Evolutionary conservation across 2,888 invertebrate species (phyloP).

Genomic region (Drosophila atroscutellata): DNA sequence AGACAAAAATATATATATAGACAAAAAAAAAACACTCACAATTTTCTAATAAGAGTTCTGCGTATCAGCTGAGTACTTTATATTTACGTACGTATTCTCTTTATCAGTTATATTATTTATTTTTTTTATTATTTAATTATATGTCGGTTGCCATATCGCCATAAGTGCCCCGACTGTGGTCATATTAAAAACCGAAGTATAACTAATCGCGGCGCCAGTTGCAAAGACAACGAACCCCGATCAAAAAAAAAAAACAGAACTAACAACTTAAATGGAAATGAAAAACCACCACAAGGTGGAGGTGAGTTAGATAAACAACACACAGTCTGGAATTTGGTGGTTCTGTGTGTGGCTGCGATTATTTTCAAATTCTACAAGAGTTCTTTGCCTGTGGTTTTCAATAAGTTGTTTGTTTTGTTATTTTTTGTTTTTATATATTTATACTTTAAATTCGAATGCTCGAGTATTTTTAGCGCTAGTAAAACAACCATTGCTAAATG

Average conservation of each 20-base stretch:
- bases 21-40: conserved; percentile 21
- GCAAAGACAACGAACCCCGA: conserved; percentile 22
- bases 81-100: neutral
- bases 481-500: neutral
- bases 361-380: conserved; percentile 52
- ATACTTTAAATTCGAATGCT: conserved; percentile 5
- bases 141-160: conserved; percentile 17
- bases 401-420: conserved; percentile 4
- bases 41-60: conserved; percentile 6
- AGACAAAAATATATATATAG: neutral
- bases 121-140: conserved; percentile 18
- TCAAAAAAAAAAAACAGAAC: neutral
- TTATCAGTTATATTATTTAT: conserved; percentile 17
- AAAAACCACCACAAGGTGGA: conserved; percentile 47
- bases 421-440: conserved; percentile 2
- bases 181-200: conserved; percentile 27
- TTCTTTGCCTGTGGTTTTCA: conserved; percentile 34
- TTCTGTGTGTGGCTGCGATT: conserved; percentile 19
- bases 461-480: conserved; percentile 31
- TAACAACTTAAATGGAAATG: conserved; percentile 30
- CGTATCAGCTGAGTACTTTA: conserved; percentile 4
- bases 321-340: neutral
- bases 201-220: conserved; percentile 34
- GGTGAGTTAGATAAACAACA: conserved; percentile 57
- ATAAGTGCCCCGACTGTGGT: conserved; percentile 38